phyloP scores from a whole-genome alignment of 2,113 vertebrate genomes.

The Aix galericulata region DNA sequence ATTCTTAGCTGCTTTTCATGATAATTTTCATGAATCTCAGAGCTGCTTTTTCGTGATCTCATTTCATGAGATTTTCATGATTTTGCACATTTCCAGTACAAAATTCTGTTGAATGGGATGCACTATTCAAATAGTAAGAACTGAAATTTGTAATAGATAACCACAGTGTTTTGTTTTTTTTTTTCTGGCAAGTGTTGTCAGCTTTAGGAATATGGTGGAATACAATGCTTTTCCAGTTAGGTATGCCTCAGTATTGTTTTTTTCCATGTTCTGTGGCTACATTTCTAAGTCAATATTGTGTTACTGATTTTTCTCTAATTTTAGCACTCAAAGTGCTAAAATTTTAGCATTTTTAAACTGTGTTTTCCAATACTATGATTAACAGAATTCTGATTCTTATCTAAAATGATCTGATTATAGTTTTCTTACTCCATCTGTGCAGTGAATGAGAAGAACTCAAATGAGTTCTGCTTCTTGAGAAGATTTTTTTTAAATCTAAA shows the following conservation, averaged over 20 bases:
- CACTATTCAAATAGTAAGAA: not conserved
- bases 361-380: not conserved
- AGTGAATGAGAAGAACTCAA: not conserved
- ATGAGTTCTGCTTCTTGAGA: not conserved
- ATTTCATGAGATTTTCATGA: too few relatives aligned
- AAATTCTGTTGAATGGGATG: not conserved
- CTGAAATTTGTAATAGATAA: not conserved
- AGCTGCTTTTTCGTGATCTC: too few relatives aligned
- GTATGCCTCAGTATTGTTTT: fast-evolving
- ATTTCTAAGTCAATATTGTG: not conserved
- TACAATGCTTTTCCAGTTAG: not conserved
- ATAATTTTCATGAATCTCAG: too few relatives aligned
- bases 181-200: not conserved
- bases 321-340: not conserved
- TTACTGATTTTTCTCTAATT: not conserved
- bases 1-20: not conserved
- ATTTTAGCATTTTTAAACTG: not conserved
- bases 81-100: not conserved
- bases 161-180: not conserved
- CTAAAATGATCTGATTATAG: not conserved
- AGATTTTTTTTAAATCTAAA: not conserved
- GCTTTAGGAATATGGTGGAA: not conserved
- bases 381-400: not conserved
- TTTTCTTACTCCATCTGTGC: not conserved
- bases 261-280: not conserved